phyloP scores from a whole-genome alignment of 2,888 invertebrate genomes.

The Caenorhabditis macrosperma region DNA sequence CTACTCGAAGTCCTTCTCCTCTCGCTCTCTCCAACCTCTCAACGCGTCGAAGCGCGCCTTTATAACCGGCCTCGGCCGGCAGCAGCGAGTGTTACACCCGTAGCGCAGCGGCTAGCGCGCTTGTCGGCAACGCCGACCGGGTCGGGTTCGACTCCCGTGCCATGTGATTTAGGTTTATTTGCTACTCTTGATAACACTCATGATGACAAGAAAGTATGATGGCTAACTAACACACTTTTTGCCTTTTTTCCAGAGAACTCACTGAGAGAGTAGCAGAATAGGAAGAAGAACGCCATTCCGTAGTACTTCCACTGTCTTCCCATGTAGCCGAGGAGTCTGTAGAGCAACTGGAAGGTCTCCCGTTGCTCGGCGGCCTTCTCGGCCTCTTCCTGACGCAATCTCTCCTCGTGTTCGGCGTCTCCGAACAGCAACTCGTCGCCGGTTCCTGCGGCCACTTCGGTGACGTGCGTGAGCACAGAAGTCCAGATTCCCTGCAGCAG shows the following conservation, averaged over 20 bases:
- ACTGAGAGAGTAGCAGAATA: slow-evolving; percentile 78
- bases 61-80: slow-evolving; percentile 6
- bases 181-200: slow-evolving; percentile 58
- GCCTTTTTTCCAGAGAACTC: slow-evolving; percentile 50
- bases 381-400: slow-evolving; percentile 69
- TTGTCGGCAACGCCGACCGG: not conserved
- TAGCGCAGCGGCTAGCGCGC: slow-evolving; percentile 49
- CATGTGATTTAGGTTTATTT: slow-evolving; percentile 61
- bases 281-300: slow-evolving; percentile 76
- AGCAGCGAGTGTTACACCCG: slow-evolving; percentile 44
- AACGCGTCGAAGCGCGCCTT: not conserved
- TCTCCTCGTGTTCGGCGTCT: slow-evolving; percentile 62
- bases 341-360: slow-evolving; percentile 77
- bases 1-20: not conserved
- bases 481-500: slow-evolving; percentile 76
- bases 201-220: slow-evolving; percentile 60
- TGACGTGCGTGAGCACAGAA: slow-evolving; percentile 73
- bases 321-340: slow-evolving; percentile 78
- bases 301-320: slow-evolving; percentile 78
- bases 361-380: slow-evolving; percentile 73
- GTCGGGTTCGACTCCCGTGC: slow-evolving; percentile 44
- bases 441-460: slow-evolving; percentile 70
- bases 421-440: slow-evolving; percentile 66
- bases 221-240: slow-evolving; percentile 33
- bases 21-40: not conserved